Base-by-base conservation (phyloP, 1,140 invertebrate species). In the Drepana arcuata region DNA sequence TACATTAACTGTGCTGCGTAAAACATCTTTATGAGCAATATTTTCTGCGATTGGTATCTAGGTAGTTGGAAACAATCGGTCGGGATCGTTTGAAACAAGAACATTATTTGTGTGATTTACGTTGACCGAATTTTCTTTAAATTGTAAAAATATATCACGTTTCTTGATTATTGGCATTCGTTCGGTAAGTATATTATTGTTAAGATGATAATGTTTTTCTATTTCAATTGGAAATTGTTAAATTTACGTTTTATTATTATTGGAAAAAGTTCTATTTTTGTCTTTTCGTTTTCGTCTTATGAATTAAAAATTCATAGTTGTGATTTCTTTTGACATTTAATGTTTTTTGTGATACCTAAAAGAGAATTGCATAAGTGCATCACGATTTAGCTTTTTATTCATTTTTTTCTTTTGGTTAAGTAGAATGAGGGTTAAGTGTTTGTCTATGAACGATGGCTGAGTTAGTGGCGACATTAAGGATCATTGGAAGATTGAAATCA, bases 291-390 rank as follows among this genome's bases (percentile, higher is more conserved):
- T 74, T 64, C 42, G 48, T 69, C 60, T 64, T 74, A 65, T 81
- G 78, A 82, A 82, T 82, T 79, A 39, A 68, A 75, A 82, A 82
- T 82, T 82, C 78, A 82, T 75, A 82, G 44, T 74, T 79, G 78
- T 82, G 78, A 82, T 82, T 82, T 78, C 63, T 75, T 82, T 79
- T 66, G 74, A 82, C 78, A 82, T 82, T 69, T 73, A 82, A 82
- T 82, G 78, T 82, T 82, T 64, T 78, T 79, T 82, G 74, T 82
- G 78, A 82, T 82, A 82, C 61, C 60, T 65, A 67, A 72, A 66
- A 68, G 49, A 69, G 58, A 62, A 63, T 64, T 69, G 72, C 73
- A 78, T 75, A 68, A 79, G 75, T 79, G 72, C 77, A 69, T 70
- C 66, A 70, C 54, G 56, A 72, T 73, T 54, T 47, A 57, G 54